Evolutionary conservation across 2,888 invertebrate species (phyloP).

Genomic region (Platynereis dumerilii): DNA sequence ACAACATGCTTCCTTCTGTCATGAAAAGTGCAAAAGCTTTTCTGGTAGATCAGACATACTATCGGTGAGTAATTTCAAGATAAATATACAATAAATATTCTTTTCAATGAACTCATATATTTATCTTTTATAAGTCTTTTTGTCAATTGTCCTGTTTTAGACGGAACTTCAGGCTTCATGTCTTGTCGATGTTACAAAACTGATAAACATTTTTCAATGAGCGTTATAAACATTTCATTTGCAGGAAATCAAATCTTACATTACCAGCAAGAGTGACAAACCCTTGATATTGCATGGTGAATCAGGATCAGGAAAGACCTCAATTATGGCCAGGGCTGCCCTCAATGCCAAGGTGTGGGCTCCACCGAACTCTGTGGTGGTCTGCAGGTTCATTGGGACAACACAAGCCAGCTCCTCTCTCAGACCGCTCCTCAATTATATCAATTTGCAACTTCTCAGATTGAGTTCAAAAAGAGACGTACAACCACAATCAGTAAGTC

Average conservation of each 20-base stretch:
- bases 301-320: constrained; percentile 85
- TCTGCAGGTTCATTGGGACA: constrained; percentile 54
- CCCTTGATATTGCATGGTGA: constrained; percentile 80
- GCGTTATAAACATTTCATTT: too few species aligned
- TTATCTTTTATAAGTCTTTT: too few species aligned
- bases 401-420: constrained; percentile 47
- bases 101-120: too few species aligned
- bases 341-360: constrained; percentile 39
- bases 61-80: constrained; percentile 63
- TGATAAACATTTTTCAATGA: too few species aligned
- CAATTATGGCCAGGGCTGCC: constrained; percentile 77
- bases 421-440: constrained; percentile 40
- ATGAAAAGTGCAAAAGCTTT: constrained; percentile 74
- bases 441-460: constrained; percentile 42
- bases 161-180: too few species aligned
- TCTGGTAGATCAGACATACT: constrained; percentile 75
- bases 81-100: too few species aligned
- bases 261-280: constrained; percentile 31
- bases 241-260: constrained; percentile 39
- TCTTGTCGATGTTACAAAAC: too few species aligned
- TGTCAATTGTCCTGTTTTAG: too few species aligned
- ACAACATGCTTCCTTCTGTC: constrained; percentile 77
- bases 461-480: constrained; percentile 26
- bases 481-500: background rate
- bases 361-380: constrained; percentile 37